Conservation (phyloP, 2,888 invertebrate species). For the Melangyna quadrimaculata region DNA sequence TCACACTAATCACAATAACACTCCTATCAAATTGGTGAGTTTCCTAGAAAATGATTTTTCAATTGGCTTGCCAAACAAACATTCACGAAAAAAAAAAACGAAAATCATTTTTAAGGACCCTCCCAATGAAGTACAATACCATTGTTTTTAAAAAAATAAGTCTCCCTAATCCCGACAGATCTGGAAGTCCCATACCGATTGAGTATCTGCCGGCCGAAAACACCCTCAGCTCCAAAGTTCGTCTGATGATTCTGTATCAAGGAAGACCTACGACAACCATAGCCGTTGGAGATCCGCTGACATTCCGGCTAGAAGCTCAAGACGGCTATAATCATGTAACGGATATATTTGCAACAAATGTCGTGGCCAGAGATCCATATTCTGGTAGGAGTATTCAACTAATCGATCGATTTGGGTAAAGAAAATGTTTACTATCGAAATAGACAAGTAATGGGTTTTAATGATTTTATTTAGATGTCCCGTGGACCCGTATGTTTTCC, state of each 20-base stretch:
- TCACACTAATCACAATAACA: slow-evolving; percentile 51
- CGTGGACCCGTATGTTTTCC: slow-evolving; percentile 95
- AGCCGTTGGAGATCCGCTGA: slow-evolving; percentile 94
- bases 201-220: slow-evolving; percentile 96
- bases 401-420: slow-evolving; percentile 93
- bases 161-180: slow-evolving; percentile 85
- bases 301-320: slow-evolving; percentile 93
- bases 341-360: slow-evolving; percentile 96
- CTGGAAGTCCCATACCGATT: slow-evolving; percentile 95
- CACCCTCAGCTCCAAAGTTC: slow-evolving; percentile 92
- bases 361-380: slow-evolving; percentile 95
- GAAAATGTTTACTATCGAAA: neutral
- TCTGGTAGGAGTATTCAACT: slow-evolving; percentile 94
- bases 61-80: neutral
- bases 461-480: slow-evolving; percentile 86
- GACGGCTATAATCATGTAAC: slow-evolving; percentile 93
- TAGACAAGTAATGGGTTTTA: neutral
- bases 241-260: slow-evolving; percentile 91
- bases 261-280: slow-evolving; percentile 95
- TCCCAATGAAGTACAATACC: slow-evolving; percentile 26
- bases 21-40: slow-evolving; percentile 9
- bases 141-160: slow-evolving; percentile 78
- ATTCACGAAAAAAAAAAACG: neutral
- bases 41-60: slow-evolving; percentile 49
- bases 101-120: slow-evolving; percentile 51